Evolutionary conservation across 2,888 invertebrate species (phyloP).

Genomic region (Orthosia incerta): DNA sequence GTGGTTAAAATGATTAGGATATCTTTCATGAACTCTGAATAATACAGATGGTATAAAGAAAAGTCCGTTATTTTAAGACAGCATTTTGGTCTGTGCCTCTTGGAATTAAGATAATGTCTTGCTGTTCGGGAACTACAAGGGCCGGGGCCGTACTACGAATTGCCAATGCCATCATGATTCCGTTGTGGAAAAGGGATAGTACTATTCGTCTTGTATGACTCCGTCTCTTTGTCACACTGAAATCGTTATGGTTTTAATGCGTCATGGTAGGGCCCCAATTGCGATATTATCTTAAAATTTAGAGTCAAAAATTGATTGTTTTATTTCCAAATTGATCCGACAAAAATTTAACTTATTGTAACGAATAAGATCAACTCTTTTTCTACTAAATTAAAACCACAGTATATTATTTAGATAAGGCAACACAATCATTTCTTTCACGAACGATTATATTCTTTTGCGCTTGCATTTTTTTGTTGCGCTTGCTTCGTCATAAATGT

Average conservation of each 20-base stretch:
- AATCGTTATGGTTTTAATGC: too few species aligned
- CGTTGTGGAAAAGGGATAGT: too few species aligned
- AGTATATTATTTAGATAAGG: conserved; percentile 2
- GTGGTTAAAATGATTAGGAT: not conserved
- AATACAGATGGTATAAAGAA: not conserved
- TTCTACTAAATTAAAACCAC: conserved; percentile 2
- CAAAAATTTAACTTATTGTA: too few species aligned
- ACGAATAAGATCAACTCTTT: not conserved
- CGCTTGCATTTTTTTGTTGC: not conserved
- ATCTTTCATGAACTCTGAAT: not conserved
- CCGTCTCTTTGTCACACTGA: too few species aligned
- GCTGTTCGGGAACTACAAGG: too few species aligned
- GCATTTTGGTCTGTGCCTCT: not conserved
- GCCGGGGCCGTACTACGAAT: too few species aligned
- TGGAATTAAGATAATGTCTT: not conserved
- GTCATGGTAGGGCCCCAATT: too few species aligned
- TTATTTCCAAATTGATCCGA: not conserved
- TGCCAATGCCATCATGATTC: too few species aligned
- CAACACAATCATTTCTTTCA: conserved; percentile 8
- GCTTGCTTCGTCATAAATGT: conserved; percentile 14
- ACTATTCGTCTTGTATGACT: too few species aligned
- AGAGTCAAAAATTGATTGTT: too few species aligned
- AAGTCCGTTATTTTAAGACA: not conserved
- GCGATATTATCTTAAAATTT: too few species aligned
- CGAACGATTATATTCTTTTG: not conserved